These are phyloP conservation scores for Gavialis gangeticus DNA, from an alignment of 2,113 vertebrate genomes.

Conservation along the genomic window DNA sequence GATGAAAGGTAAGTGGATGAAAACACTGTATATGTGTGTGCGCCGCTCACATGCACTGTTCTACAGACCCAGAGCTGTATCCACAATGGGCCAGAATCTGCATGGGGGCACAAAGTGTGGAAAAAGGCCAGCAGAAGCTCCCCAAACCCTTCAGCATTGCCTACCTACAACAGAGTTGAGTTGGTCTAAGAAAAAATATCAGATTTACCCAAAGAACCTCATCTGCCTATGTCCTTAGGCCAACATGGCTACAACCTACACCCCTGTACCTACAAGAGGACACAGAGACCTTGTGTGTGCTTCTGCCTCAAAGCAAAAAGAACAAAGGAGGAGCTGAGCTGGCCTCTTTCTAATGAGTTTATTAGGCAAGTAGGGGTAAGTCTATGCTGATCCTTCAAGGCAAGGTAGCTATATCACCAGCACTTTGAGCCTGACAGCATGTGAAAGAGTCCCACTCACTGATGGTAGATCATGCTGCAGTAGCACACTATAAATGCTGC, in stretches of 20 bases:
- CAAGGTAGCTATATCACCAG: not conserved
- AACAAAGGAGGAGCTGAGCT: not conserved
- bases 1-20: not conserved
- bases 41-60: not conserved
- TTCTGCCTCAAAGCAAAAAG: not conserved
- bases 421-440: not conserved
- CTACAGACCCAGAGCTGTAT: not conserved
- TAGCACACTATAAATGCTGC: not conserved
- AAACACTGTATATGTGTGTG: not conserved
- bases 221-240: too few relatives aligned
- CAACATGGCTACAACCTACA: too few relatives aligned
- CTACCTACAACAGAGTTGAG: not conserved
- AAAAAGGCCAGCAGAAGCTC: not conserved
- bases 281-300: not conserved
- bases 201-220: too few relatives aligned
- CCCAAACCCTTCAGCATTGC: accelerated
- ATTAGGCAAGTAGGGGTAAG: not conserved
- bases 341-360: not conserved
- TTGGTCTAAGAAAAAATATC: not conserved
- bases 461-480: too few relatives aligned
- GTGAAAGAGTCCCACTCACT: not conserved
- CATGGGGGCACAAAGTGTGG: not conserved
- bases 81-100: not conserved
- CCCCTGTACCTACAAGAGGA: too few relatives aligned
- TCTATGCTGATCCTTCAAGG: not conserved